These are phyloP conservation scores for Stenodema calcarata DNA, from an alignment of 2,888 invertebrate genomes.

Conservation along the genomic window DNA sequence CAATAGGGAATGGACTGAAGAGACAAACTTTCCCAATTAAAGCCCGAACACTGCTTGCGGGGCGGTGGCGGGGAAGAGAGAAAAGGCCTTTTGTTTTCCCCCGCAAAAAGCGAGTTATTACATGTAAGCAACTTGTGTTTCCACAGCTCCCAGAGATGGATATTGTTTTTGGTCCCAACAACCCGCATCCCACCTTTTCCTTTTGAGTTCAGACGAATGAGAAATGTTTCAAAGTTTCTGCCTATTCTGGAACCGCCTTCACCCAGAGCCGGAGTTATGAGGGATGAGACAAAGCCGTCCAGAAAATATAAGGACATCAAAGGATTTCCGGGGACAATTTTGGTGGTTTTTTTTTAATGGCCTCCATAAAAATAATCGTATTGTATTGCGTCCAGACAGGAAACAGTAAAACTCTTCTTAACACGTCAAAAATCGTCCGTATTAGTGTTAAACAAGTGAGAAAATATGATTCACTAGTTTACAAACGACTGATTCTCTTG, in stretches of 20 bases:
- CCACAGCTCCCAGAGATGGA: neutral
- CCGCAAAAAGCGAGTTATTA: neutral
- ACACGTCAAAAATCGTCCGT: too few relatives aligned
- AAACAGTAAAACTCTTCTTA: too few relatives aligned
- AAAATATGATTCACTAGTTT: too few relatives aligned
- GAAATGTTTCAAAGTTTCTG: neutral
- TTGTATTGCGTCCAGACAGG: too few relatives aligned
- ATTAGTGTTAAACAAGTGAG: too few relatives aligned
- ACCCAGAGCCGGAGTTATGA: too few relatives aligned
- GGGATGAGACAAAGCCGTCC: too few relatives aligned
- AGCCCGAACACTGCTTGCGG: neutral
- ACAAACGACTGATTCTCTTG: too few relatives aligned
- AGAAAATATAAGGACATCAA: too few relatives aligned
- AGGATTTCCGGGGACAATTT: too few relatives aligned
- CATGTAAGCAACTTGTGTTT: neutral
- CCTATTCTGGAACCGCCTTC: neutral
- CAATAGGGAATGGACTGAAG: neutral
- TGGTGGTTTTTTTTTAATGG: too few relatives aligned
- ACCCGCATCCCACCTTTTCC: neutral
- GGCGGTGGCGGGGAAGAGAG: neutral
- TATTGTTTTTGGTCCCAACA: neutral
- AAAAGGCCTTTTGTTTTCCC: neutral
- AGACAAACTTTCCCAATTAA: neutral
- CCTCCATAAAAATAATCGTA: too few relatives aligned
- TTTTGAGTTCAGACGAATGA: neutral